These are phyloP conservation scores for Papilio helenus DNA, from an alignment of 1,140 invertebrate species.

Conservation along the genomic window DNA sequence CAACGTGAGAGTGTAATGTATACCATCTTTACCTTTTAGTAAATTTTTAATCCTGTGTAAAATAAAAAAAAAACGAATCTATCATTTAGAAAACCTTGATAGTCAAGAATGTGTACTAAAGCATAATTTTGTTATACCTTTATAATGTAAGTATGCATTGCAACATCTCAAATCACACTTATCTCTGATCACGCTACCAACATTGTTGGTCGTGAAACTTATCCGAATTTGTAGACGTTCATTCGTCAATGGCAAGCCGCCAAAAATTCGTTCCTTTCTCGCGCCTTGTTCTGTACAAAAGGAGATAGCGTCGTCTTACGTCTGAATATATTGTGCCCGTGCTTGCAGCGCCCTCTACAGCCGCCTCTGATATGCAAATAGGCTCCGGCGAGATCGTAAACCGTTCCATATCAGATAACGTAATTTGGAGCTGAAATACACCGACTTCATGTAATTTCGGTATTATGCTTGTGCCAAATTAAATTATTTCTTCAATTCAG, in stretches of 20 bases:
- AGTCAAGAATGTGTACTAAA: too few species aligned
- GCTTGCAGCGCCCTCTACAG: constrained; percentile 60
- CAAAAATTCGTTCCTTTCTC: constrained; percentile 55
- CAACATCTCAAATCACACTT: background rate
- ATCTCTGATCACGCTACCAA: background rate
- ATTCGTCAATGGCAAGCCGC: constrained; percentile 52
- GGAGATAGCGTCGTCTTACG: constrained; percentile 69
- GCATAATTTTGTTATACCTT: too few species aligned
- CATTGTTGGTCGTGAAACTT: constrained; percentile 15
- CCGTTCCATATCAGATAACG: constrained; percentile 72
- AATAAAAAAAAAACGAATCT: too few species aligned
- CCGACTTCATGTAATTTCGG: constrained; percentile 55
- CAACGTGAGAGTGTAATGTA: background rate
- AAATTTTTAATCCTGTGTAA: too few species aligned
- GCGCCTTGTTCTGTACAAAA: constrained; percentile 56
- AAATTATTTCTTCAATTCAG: constrained; percentile 45
- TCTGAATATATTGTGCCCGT: constrained; percentile 70
- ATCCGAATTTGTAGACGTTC: constrained; percentile 40
- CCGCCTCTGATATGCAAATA: constrained; percentile 76
- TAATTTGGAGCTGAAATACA: constrained; percentile 66
- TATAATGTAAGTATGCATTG: background rate
- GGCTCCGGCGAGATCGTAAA: constrained; percentile 69
- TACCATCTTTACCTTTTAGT: too few species aligned
- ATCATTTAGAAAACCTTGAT: too few species aligned
- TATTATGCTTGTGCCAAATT: constrained; percentile 47